A percentile compares a stretch with the other conserved stretches of the same genome.
Conservation (phyloP, 2,888 invertebrate genomes). For the Myopa testacea region DNA sequence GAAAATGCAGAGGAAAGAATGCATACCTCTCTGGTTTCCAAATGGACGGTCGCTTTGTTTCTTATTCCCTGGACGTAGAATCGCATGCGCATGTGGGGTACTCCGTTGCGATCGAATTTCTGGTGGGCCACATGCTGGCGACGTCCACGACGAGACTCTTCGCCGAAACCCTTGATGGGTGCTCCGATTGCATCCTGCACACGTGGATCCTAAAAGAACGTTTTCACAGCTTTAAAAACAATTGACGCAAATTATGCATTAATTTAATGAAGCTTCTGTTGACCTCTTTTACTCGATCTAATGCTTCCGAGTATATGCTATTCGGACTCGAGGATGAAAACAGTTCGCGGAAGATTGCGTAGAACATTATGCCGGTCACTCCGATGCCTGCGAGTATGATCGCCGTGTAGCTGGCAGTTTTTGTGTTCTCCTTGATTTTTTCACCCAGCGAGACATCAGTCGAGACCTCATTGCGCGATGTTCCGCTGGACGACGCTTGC, state of each 20-base stretch:
- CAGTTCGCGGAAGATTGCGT: slow-evolving; percentile 85
- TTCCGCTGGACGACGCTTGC: slow-evolving; percentile 32
- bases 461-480: slow-evolving; percentile 56
- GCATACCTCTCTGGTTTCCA: slow-evolving; percentile 85
- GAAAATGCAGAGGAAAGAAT: not conserved
- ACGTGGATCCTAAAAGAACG: slow-evolving; percentile 72
- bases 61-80: slow-evolving; percentile 89
- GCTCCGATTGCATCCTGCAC: slow-evolving; percentile 87
- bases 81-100: slow-evolving; percentile 86
- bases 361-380: slow-evolving; percentile 85
- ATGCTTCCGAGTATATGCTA: slow-evolving; percentile 83
- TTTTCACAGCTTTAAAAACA: not conserved
- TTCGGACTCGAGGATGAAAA: slow-evolving; percentile 90
- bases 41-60: slow-evolving; percentile 84
- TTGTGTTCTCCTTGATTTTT: slow-evolving; percentile 90
- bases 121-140: slow-evolving; percentile 86
- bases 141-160: slow-evolving; percentile 84
- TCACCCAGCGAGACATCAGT: slow-evolving; percentile 76
- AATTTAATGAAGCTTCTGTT: not conserved
- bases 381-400: slow-evolving; percentile 85
- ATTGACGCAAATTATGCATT: not conserved
- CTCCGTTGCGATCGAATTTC: slow-evolving; percentile 80
- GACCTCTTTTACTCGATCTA: slow-evolving; percentile 79
- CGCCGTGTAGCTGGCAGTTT: slow-evolving; percentile 86
- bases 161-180: slow-evolving; percentile 90